phyloP scores from a whole-genome alignment of 2,888 invertebrate species.

The Lypha dubia region DNA sequence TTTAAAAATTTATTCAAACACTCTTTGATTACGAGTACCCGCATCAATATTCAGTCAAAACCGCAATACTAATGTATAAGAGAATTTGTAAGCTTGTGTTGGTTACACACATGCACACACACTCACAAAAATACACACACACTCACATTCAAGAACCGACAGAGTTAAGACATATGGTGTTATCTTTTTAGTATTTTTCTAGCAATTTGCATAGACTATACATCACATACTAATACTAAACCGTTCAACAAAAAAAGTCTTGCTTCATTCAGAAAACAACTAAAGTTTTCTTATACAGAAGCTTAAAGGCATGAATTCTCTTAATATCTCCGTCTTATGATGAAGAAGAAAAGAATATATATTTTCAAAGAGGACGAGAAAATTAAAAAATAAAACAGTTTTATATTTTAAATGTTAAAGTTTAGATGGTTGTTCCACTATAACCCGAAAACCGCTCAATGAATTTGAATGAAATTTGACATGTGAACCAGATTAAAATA shows the following conservation, averaged over 20 bases:
- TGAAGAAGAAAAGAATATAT: too few relatives aligned
- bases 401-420: too few relatives aligned
- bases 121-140: neutral
- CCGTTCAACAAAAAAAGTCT: neutral
- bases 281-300: neutral
- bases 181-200: constrained; percentile 61
- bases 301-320: neutral
- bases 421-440: too few relatives aligned
- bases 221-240: constrained; percentile 25
- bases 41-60: constrained; percentile 57
- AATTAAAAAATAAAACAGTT: too few relatives aligned
- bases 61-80: neutral
- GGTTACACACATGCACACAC: neutral
- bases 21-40: constrained; percentile 46
- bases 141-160: constrained; percentile 10
- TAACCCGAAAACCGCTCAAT: too few relatives aligned
- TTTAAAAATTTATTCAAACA: constrained; percentile 28
- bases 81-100: neutral
- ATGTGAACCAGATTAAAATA: too few relatives aligned
- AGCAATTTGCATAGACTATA: constrained; percentile 48
- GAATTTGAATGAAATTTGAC: too few relatives aligned
- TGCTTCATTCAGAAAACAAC: neutral
- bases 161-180: constrained; percentile 55
- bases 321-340: too few relatives aligned
- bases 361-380: too few relatives aligned